Base-by-base conservation (phyloP, 2,797 vertebrate species). In the Buceros bicornis region DNA sequence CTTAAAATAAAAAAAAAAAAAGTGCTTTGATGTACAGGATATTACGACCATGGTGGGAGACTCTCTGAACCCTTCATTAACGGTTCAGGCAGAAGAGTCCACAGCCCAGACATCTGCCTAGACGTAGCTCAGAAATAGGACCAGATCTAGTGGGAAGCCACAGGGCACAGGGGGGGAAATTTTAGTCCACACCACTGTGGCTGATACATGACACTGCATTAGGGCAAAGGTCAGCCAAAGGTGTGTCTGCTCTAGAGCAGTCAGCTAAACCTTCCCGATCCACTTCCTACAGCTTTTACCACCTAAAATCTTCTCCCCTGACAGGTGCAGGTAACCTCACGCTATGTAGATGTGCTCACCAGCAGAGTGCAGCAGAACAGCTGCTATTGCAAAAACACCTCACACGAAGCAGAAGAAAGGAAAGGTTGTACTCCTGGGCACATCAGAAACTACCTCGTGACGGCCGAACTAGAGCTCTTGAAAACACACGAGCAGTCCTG, bases 401-500 rank as follows among this genome's bases (percentile, higher is more conserved):
- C 19, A 58, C 31, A 15, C 6, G 35, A 82, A 64, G 40, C 47
- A 21, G 48, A 74, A 62, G 47, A 54, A 92, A 67, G 64, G 60
- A 25, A 42, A 40, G 16, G n/a, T 58, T 5, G 40, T 19, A 8
- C 21, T 50, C 42, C 22, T 50, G 37, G 61, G n/a, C 47, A 65
- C 8, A 28, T 24, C 66, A 47, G 51, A 72, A n/a, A 54, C 22
- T 66, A 51, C 19, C 25, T 26, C 61, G 43, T 20, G 16, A 43
- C 0, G 3, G 40, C 35, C 6, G 3, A 87, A 64, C 45, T 54
- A 47, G 73, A 81, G 69, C 28, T 93, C 83, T 45, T 45, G 40
- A 56, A 81, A 69, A 73, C 3, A 19, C 20, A 45, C 4, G 20
- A 77, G 31, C 61, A 9, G 65, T 8, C 29, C 51, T 0, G 0